Evolutionary conservation across 2,888 invertebrate species (phyloP).

Genomic region (Catocala nupta): DNA sequence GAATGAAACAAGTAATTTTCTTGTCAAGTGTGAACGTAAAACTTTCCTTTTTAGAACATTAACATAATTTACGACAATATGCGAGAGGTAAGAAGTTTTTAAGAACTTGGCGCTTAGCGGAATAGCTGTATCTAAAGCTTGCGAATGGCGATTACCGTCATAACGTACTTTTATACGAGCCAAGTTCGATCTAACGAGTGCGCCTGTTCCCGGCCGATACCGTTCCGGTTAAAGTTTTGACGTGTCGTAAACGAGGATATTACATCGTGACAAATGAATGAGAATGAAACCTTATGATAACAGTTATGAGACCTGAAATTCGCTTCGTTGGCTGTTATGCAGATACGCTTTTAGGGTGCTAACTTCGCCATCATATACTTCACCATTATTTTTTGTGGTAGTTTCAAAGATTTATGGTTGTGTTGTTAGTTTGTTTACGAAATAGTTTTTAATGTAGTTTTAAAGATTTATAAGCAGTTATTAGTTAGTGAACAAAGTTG

Average conservation of each 20-base stretch:
- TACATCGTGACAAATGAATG: constrained; percentile 48
- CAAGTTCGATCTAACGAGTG: constrained; percentile 47
- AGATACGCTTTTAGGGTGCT: neutral
- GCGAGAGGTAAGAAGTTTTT: constrained; percentile 19
- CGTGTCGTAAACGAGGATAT: constrained; percentile 46
- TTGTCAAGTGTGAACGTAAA: constrained; percentile 2
- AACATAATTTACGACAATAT: constrained; percentile 11
- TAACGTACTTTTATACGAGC: constrained; percentile 55
- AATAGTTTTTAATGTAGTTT: too few species aligned
- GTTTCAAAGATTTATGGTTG: too few species aligned
- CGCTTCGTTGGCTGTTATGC: neutral
- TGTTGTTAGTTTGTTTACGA: too few species aligned
- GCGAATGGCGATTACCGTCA: constrained; percentile 38
- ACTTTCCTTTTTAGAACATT: constrained; percentile 7
- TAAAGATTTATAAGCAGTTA: too few species aligned
- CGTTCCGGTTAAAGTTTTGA: constrained; percentile 48
- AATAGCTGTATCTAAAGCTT: constrained; percentile 31
- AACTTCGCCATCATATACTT: neutral
- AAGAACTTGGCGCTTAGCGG: constrained; percentile 28
- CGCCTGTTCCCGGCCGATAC: constrained; percentile 39
- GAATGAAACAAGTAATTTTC: neutral
- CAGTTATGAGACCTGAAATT: constrained; percentile 12
- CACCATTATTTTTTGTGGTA: neutral
- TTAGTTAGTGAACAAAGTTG: too few species aligned
- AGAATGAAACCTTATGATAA: constrained; percentile 35